Evolutionary conservation across 2,113 vertebrate species (phyloP), one percentile per base, ranked within the genome.

Genomic region (Heterocephalus glaber): DNA sequence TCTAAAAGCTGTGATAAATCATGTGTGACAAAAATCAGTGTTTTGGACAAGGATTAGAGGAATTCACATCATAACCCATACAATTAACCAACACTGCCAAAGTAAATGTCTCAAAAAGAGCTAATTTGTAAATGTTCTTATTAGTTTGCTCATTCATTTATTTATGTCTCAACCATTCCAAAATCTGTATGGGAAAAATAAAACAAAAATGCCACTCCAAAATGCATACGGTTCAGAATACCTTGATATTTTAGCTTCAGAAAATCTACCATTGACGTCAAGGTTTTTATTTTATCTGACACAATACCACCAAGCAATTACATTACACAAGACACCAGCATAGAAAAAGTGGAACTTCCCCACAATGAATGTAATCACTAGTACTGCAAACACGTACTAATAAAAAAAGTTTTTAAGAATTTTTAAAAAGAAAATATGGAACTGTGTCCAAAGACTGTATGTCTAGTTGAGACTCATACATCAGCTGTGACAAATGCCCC

Each of bases 1-100:
- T 79, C 90, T 65, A 94, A 96, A 97, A 91, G 65, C 76, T 80
- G 0, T 8, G 17, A 97, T 97, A 97, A 96, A 96, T 96, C 96
- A 95, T 61, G 44, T 70, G 38, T 95, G 92, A 95, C 95, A 95
- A 96, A 94, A 95, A 96, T 92, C 89, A 90, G 86, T 49, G 35
- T 70, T 81, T 77, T 82, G 68, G 97, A 94, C 94, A 95, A 96
- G 41, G 84, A 96, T 95, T 54, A 88, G 81, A 97, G 60, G 33
- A 96, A 92, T 95, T 90, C 72, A 74, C 65, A 92, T 96, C 65
- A 94, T 22, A 95, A 96, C 54, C 88, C 82, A 79, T 82, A 88
- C 85, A 95, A 96, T 97, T 97, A 97, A 56, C 85, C 66, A 92
- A 80, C 4, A 28, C 61, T 90, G 94, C 85, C 82, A 74, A 94